Evolutionary conservation across 2,888 invertebrate species (phyloP).

Genomic region (Mylabris sibirica): DNA sequence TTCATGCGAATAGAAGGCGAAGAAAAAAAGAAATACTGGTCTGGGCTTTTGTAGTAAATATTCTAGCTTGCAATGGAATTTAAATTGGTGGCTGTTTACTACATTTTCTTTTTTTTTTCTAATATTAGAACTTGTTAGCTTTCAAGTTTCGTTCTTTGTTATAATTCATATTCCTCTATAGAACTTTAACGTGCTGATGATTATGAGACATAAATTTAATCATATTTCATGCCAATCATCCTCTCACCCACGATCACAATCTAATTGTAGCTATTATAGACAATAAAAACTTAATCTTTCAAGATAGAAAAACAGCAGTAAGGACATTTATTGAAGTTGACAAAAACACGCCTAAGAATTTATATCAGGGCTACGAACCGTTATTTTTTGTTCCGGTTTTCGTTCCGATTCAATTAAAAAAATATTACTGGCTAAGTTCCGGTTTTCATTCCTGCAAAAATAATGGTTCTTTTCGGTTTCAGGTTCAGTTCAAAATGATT

Average conservation of each 20-base stretch:
- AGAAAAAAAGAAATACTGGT: neutral
- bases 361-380: too few species aligned
- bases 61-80: neutral
- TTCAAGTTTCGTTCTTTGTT: neutral
- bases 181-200: neutral
- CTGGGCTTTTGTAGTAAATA: neutral
- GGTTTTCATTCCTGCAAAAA: too few species aligned
- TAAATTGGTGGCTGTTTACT: neutral
- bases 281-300: neutral
- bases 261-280: neutral
- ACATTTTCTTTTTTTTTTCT: neutral
- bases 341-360: too few species aligned
- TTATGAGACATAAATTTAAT: neutral
- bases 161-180: neutral
- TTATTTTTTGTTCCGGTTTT: too few species aligned
- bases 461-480: too few species aligned
- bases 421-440: too few species aligned
- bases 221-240: neutral
- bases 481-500: too few species aligned
- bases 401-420: too few species aligned
- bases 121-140: constrained; percentile 2
- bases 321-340: too few species aligned
- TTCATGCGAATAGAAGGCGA: neutral
- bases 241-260: neutral
- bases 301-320: too few species aligned